Evolutionary conservation across 2,888 invertebrate genomes (phyloP).

Genomic region (Lumbricus terrestris): DNA sequence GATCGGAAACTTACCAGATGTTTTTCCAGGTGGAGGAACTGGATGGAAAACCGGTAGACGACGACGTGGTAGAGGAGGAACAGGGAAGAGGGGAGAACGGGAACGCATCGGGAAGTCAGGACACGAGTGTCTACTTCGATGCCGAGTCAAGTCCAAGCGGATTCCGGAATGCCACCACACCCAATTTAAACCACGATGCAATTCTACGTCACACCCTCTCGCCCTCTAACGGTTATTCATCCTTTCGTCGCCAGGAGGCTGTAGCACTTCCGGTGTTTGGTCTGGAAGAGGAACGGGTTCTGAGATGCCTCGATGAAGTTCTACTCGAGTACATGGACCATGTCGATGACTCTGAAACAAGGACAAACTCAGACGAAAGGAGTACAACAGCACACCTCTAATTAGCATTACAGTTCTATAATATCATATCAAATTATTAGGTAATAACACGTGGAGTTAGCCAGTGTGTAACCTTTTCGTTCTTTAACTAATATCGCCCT

Average conservation of each 20-base stretch:
- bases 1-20: background rate
- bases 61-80: background rate
- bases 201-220: background rate
- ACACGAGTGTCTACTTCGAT: background rate
- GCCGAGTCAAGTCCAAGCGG: background rate
- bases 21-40: background rate
- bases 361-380: background rate
- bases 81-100: background rate
- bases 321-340: background rate
- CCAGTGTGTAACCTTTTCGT: no score
- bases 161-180: background rate
- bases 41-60: background rate
- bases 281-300: background rate
- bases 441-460: no score
- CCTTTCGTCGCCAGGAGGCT: background rate
- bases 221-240: background rate
- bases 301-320: background rate
- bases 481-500: background rate
- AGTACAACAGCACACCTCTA: background rate
- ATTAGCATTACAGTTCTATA: background rate
- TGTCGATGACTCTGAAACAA: background rate
- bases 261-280: background rate
- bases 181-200: background rate
- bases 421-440: no score
- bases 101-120: background rate